phyloP scores from a whole-genome alignment of 2,888 invertebrate species.

The Philereme vetulata region DNA sequence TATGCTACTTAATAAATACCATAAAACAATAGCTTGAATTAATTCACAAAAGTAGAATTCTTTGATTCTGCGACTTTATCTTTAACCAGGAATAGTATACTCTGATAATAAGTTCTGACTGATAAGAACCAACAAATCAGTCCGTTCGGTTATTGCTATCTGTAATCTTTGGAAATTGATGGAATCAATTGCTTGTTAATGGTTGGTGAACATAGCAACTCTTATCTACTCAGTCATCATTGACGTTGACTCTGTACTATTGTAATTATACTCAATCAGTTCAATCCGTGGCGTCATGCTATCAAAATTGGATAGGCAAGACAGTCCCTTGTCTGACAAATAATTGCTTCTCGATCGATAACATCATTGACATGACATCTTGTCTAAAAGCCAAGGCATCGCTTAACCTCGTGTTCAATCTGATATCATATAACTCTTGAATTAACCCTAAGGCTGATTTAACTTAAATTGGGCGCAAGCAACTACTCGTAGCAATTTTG shows the following conservation, averaged over 20 bases:
- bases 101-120: conserved; percentile 8
- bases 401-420: neutral
- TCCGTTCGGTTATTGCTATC: conserved; percentile 12
- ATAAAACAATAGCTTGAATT: neutral
- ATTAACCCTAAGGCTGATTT: neutral
- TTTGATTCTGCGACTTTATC: neutral
- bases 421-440: neutral
- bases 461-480: conserved; percentile 3
- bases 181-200: conserved; percentile 9
- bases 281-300: conserved; percentile 3
- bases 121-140: conserved; percentile 10
- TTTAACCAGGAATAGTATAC: neutral
- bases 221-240: conserved; percentile 10
- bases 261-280: conserved; percentile 1
- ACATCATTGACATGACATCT: neutral
- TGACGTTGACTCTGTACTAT: conserved; percentile 8
- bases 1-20: neutral
- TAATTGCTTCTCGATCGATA: conserved; percentile 1
- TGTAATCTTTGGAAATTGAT: conserved; percentile 9
- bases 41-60: neutral
- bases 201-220: conserved; percentile 9
- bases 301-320: conserved; percentile 1
- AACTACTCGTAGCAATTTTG: neutral
- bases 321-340: conserved; percentile 3
- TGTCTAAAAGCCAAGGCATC: neutral